Evolutionary conservation across 2,888 invertebrate genomes (phyloP).

Genomic region (Diarsia mendica): DNA sequence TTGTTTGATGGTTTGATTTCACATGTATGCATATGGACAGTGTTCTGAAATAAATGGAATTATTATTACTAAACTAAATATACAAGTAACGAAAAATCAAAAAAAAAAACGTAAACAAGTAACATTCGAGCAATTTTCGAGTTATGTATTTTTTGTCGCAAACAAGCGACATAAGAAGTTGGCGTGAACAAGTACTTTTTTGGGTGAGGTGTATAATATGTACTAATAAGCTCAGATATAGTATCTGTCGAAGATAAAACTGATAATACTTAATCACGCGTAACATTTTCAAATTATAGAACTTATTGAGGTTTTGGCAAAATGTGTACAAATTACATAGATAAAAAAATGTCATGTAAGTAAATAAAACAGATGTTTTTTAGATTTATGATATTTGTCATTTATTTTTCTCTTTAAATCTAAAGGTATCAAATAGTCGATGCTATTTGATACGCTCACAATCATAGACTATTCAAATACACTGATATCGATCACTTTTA

Average conservation of each 20-base stretch:
- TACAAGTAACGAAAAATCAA: too few relatives aligned
- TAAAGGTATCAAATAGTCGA: background rate
- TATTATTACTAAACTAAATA: too few relatives aligned
- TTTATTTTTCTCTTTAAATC: conserved; percentile 28
- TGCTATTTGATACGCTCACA: background rate
- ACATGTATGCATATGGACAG: too few relatives aligned
- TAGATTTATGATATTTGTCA: conserved; percentile 1
- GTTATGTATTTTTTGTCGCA: too few relatives aligned
- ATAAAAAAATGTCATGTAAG: background rate
- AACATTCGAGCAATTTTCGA: too few relatives aligned
- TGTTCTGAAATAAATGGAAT: too few relatives aligned
- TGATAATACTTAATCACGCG: background rate
- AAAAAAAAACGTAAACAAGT: too few relatives aligned
- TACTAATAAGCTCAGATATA: background rate
- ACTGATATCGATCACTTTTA: background rate
- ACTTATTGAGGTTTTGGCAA: background rate
- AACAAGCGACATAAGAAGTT: background rate
- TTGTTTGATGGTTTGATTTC: too few relatives aligned
- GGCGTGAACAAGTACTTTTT: background rate
- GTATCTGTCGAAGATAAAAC: conserved; percentile 3
- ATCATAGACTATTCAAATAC: background rate
- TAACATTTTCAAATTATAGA: background rate
- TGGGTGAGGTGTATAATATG: background rate
- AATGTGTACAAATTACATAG: background rate
- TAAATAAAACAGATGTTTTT: conserved; percentile 26